A percentile compares a stretch with the other conserved stretches of the same genome.
Conservation (phyloP, 2,888 invertebrate species). For the Prosopocoilus inquinatus region DNA sequence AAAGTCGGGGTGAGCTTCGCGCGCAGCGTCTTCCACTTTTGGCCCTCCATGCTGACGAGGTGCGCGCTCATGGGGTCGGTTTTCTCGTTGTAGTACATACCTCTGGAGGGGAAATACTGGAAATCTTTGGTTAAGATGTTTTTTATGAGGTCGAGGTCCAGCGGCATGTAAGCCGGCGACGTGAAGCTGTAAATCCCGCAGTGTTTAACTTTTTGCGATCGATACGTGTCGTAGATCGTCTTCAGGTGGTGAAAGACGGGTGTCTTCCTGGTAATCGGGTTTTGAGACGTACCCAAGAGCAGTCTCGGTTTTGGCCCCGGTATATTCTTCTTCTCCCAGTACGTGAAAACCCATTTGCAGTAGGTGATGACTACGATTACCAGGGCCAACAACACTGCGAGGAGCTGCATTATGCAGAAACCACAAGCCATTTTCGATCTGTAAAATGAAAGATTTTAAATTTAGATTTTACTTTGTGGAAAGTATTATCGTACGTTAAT, state of each 20-base stretch:
- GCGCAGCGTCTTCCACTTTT: conserved; percentile 54
- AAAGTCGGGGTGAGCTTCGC: conserved; percentile 26
- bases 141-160: conserved; percentile 47
- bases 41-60: conserved; percentile 47
- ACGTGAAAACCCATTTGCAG: neutral
- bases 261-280: neutral
- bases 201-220: conserved; percentile 17
- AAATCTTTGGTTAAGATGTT: conserved; percentile 49
- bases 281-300: neutral
- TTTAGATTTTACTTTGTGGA: too few species aligned
- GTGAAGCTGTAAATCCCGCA: conserved; percentile 14
- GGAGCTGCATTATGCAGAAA: too few species aligned
- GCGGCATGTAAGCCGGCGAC: conserved; percentile 25
- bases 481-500: too few species aligned
- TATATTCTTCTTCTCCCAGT: conserved; percentile 2
- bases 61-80: conserved; percentile 46
- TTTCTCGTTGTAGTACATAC: conserved; percentile 46
- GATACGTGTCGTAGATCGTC: conserved; percentile 12
- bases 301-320: neutral
- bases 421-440: too few species aligned
- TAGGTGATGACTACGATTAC: neutral
- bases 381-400: too few species aligned
- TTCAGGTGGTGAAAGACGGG: neutral
- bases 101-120: conserved; percentile 49
- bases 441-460: too few species aligned